Base-by-base conservation (phyloP, 2,113 vertebrate genomes). In the Pedionomus torquatus region DNA sequence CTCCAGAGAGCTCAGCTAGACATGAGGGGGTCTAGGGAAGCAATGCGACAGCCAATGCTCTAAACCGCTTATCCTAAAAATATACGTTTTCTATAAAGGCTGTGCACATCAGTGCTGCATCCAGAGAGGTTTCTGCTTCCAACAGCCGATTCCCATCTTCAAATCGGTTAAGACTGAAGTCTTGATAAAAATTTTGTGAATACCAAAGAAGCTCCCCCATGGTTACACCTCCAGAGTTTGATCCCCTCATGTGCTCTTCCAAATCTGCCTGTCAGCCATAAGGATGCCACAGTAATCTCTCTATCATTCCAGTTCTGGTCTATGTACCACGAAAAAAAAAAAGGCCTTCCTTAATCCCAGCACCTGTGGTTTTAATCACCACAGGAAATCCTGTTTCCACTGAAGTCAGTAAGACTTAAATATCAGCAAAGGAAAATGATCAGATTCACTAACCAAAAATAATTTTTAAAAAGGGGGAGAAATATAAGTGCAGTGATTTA, bases 311-410 rank as follows among this genome's bases (percentile, higher is more conserved):
- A 63, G 41, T 80, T 95, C 86, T 77, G 93, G 86, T 63, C 41
- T 43, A 20, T 74, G 63, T 63, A 77, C 83, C 43, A 81, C 72
- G 39, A 61, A 96, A 84, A 46, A 46, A 46, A 46, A 46, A 17
- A 19, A 21, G n/a, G 58, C 49, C 41, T 83, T 61, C 78, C 54
- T 91, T 96, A 96, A 96, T 96, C 95, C 90, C n/a, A 86, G 79
- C 96, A 97, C 90, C 96, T 97, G 95, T 91, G 90, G 66, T 80
- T 96, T 96, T 96, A 96, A 96, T 94, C 92, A 94, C 82, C 93
- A 87, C 87, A 94, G 95, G 94, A 96, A 96, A 96, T 96, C 85
- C 93, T 70, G 75, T 91, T 97, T 94, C 95, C 92, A 96, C 78
- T 94, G 28, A 89, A 94, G 78, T 91, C 70, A 87, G 78, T 80